Evolutionary conservation across 1,140 invertebrate genomes (phyloP), one percentile per base, ranked within the genome.

Genomic region (Zaprionus inermis): DNA sequence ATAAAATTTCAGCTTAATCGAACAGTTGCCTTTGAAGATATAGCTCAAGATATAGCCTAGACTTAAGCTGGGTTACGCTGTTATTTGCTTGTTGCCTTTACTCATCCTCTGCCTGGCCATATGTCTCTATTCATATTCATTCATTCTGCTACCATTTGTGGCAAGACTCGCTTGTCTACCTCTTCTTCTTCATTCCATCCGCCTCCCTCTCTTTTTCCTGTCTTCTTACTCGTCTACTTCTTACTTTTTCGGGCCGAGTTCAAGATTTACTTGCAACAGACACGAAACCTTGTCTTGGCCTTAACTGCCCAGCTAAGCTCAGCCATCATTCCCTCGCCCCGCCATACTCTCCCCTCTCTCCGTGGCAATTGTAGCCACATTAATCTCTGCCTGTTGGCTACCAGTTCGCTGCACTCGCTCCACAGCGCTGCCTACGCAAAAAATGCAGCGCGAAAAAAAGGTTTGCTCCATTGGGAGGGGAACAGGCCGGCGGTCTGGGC

Each of bases 371-470:
- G 16, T 65, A 68, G 67, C 72, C 63, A 64, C 77, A 83, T 83
- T 84, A 84, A 83, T 84, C 77, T 84, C 68, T 81, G 69, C 54
- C 66, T 61, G 55, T 34, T 61, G 66, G 83, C 83, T 86, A 83
- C 83, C 83, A 86, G 83, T 88, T 86, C 77, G 83, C 79, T 86
- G 83, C 79, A 88, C 82, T 81, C 82, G 34, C 22, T n/a, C n/a
- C n/a, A n/a, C n/a, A n/a, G 20, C 14, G 20, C 81, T 67, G 49
- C 83, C 83, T 83, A 88, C 83, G 84, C 83, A 79, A 86, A 86
- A 86, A 88, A 86, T 86, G 83, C 83, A 88, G 83, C 84, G 83
- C 79, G 83, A 86, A 86, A 86, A 86, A 79, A 70, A 83, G 83
- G 79, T 80, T 82, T 78, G 61, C 41, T 67, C 51, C 54, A 20